Conservation (phyloP, 2,113 vertebrate genomes). For the Onychostoma macrolepis region DNA sequence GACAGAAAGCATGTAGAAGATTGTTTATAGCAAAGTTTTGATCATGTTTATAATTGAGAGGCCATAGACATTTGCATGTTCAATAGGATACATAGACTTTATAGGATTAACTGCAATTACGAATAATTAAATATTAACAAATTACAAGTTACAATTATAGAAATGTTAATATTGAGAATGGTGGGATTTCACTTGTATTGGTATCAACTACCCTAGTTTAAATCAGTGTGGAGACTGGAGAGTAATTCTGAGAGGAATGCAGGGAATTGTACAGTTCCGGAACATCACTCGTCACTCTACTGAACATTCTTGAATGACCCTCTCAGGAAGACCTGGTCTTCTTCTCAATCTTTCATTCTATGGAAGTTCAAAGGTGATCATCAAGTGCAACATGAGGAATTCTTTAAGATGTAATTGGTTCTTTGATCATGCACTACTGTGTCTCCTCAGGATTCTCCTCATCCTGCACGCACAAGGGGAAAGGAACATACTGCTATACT, state of each 20-base stretch:
- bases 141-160: not conserved
- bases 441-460: not conserved
- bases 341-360: slow-evolving; percentile 29
- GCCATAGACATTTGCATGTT: too few relatives aligned
- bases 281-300: slow-evolving; percentile 42
- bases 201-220: not conserved
- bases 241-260: slow-evolving; percentile 37
- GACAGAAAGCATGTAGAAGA: too few relatives aligned
- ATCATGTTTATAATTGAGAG: too few relatives aligned
- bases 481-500: not conserved
- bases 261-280: slow-evolving; percentile 43
- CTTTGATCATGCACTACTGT: not conserved
- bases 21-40: too few relatives aligned
- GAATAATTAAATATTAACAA: not conserved
- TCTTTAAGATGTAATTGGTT: slow-evolving; percentile 22
- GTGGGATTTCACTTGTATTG: not conserved
- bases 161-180: not conserved
- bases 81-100: not conserved
- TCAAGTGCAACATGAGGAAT: slow-evolving; percentile 17
- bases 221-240: not conserved
- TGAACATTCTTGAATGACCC: slow-evolving; percentile 39
- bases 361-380: slow-evolving; percentile 24
- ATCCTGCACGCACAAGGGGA: not conserved
- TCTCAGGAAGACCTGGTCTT: not conserved
- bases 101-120: not conserved